Percentiles rank a stretch among this genome's conserved stretches.
These are phyloP conservation scores for Loriculus beryllinus DNA, from an alignment of 2,797 vertebrate species.

Conservation along the genomic window DNA sequence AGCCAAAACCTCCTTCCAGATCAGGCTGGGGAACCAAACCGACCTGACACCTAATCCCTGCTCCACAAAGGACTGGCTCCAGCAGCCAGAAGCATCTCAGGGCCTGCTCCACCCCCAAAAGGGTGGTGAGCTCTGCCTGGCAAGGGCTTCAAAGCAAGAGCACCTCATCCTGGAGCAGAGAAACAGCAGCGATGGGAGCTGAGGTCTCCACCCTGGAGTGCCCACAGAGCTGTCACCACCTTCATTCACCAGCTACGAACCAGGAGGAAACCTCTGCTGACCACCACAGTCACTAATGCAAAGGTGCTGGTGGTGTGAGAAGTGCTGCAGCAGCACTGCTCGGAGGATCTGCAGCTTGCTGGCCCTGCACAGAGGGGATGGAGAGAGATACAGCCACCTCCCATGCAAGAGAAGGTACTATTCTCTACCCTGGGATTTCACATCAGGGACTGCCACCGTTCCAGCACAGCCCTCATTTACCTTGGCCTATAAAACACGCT, in stretches of 20 bases:
- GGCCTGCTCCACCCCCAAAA: not conserved
- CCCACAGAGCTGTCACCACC: not conserved
- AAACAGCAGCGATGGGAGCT: not conserved
- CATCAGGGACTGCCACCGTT: rapidly evolving
- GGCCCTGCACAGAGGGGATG: not conserved
- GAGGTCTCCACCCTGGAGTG: rapidly evolving
- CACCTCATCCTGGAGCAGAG: not conserved
- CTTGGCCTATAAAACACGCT: constrained; percentile 15
- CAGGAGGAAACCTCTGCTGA: not conserved
- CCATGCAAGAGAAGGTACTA: rapidly evolving
- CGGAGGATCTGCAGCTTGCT: not conserved
- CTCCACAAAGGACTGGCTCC: not conserved
- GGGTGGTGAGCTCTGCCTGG: not conserved
- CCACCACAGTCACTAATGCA: too few relatives aligned
- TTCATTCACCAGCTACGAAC: not conserved
- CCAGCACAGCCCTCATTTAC: not conserved
- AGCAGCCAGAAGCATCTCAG: not conserved
- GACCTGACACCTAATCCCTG: constrained; percentile 29
- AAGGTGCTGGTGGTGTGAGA: not conserved
- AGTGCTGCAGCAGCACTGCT: not conserved
- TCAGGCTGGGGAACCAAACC: not conserved
- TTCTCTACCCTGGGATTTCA: not conserved
- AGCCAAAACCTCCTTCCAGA: not conserved
- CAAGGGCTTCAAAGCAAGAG: not conserved
- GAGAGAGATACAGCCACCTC: not conserved